A percentile compares a stretch with the other conserved stretches of the same genome.
Evolutionary conservation across 2,113 vertebrate genomes (phyloP).

Genomic region (Strix uralensis): DNA sequence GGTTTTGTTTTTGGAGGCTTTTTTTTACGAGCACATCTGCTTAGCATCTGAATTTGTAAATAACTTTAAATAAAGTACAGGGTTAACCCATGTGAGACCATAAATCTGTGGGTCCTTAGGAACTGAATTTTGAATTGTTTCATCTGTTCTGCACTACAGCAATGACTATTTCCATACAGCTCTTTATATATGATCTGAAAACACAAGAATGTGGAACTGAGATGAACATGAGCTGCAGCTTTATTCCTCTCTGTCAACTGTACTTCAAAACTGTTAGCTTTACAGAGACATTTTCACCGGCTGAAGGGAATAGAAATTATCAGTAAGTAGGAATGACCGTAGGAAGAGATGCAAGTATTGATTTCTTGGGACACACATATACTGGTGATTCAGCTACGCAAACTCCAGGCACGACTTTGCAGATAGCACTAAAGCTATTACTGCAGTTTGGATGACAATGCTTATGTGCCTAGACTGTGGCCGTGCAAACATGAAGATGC

Average conservation of each 20-base stretch:
- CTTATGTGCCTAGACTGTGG: fast-evolving
- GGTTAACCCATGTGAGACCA: background rate
- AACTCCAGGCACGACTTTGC: background rate
- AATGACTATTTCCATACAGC: background rate
- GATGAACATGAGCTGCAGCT: background rate
- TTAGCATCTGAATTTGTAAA: conserved; percentile 51
- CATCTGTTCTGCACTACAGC: background rate
- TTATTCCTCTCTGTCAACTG: background rate
- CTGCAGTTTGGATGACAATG: background rate
- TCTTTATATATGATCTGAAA: background rate
- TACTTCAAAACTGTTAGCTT: background rate
- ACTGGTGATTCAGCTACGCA: background rate
- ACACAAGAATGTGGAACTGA: background rate
- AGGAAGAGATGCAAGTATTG: background rate
- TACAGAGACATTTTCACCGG: background rate
- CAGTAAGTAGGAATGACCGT: fast-evolving
- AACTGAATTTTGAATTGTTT: background rate
- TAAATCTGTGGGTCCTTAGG: background rate
- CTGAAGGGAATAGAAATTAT: background rate
- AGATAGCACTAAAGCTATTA: background rate
- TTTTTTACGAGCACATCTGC: conserved; percentile 18
- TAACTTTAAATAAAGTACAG: conserved; percentile 9
- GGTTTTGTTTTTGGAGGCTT: background rate
- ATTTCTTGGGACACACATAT: background rate
- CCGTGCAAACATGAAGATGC: fast-evolving